These are phyloP conservation scores for Solen grandis DNA, from an alignment of 1,140 invertebrate genomes.

Conservation along the genomic window DNA sequence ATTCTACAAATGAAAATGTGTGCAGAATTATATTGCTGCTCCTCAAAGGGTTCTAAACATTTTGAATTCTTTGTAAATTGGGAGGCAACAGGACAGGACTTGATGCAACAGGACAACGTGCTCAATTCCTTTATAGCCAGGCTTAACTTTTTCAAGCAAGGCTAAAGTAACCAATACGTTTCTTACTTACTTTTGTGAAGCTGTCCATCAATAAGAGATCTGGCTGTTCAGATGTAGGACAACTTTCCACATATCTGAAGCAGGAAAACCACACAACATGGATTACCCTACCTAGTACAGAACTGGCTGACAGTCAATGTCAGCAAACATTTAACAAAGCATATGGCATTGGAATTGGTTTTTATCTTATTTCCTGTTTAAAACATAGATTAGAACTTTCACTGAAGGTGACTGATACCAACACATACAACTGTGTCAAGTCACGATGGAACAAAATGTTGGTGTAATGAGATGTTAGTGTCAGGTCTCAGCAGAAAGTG, in stretches of 20 bases:
- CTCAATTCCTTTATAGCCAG: neutral
- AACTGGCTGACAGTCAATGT: neutral
- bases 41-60: neutral
- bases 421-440: no score
- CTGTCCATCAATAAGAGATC: constrained; percentile 67
- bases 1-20: no score
- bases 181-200: constrained; percentile 63
- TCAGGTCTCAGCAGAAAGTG: no score
- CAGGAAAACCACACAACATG: neutral
- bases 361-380: no score
- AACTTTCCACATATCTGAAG: constrained; percentile 74
- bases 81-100: constrained; percentile 16
- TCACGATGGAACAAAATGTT: no score
- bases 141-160: neutral
- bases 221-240: constrained; percentile 63
- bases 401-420: no score
- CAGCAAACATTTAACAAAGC: neutral
- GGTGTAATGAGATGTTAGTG: no score
- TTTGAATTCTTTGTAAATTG: no score
- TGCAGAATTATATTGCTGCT: neutral
- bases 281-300: neutral
- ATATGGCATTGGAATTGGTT: no score
- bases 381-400: no score
- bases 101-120: neutral
- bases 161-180: neutral